A percentile compares a stretch with the other conserved stretches of the same genome.
These are phyloP conservation scores for Steinernema carpocapsae DNA, from an alignment of 2,888 invertebrate genomes.

Conservation along the genomic window DNA sequence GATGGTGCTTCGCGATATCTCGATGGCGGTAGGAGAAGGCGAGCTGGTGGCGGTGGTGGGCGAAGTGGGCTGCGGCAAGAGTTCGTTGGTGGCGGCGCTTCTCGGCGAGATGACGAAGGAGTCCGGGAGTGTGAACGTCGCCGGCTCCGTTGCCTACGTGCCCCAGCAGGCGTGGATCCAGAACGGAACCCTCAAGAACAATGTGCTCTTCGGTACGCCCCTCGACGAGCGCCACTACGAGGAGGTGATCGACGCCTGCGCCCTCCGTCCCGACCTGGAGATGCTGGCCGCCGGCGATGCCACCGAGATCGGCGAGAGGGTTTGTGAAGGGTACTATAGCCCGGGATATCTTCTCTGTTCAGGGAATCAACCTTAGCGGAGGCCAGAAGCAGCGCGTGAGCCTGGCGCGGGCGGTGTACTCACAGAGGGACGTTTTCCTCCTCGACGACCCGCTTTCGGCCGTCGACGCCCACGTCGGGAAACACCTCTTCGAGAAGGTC, in stretches of 20 bases:
- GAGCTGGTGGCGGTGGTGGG: conserved; percentile 71
- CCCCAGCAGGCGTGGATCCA: too few species aligned
- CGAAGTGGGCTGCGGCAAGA: conserved; percentile 71
- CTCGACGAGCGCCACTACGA: conserved; percentile 53
- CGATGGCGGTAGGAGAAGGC: conserved; percentile 71
- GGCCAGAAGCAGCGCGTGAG: conserved; percentile 78
- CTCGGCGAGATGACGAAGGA: conserved; percentile 75
- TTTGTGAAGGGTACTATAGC: conserved; percentile 4
- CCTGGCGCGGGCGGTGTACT: conserved; percentile 87
- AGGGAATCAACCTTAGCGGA: conserved; percentile 68
- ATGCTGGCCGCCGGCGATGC: conserved; percentile 59
- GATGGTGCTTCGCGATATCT: conserved; percentile 73
- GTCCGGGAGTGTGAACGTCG: conserved; percentile 56
- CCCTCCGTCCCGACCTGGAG: conserved; percentile 56
- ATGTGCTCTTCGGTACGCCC: conserved; percentile 79
- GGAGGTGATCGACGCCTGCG: conserved; percentile 59
- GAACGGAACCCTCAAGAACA: conserved; percentile 89
- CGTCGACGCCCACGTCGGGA: conserved; percentile 95
- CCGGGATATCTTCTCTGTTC: conserved; percentile 13
- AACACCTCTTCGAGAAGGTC: conserved; percentile 93
- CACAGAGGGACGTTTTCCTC: conserved; percentile 85
- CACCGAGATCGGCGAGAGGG: conserved; percentile 68
- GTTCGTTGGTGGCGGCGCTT: conserved; percentile 81
- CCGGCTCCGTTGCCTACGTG: conserved; percentile 80
- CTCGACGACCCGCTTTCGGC: conserved; percentile 93